These are phyloP conservation scores for Standfussiana lucernea DNA, from an alignment of 2,888 invertebrate genomes.

Conservation along the genomic window DNA sequence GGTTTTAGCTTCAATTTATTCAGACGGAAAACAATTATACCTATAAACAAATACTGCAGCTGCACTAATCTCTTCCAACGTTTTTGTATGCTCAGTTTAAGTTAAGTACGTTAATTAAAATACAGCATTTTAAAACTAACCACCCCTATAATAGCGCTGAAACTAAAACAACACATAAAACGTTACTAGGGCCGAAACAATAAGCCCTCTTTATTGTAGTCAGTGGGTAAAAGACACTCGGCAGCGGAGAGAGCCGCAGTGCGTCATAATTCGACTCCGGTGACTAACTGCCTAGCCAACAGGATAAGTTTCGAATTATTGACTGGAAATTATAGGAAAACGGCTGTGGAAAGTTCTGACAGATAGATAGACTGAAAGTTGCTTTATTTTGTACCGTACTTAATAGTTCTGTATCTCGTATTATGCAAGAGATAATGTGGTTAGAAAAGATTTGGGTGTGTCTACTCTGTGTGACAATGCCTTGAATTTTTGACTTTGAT, in stretches of 20 bases:
- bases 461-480: not conserved
- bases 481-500: not conserved
- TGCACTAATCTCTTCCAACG: not conserved
- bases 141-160: slow-evolving; percentile 23
- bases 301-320: slow-evolving; percentile 49
- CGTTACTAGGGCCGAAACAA: slow-evolving; percentile 45
- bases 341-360: not conserved
- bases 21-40: not conserved
- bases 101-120: slow-evolving; percentile 20
- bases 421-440: not conserved
- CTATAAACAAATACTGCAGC: not conserved
- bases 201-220: slow-evolving; percentile 54
- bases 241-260: slow-evolving; percentile 67
- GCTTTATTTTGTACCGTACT: not conserved
- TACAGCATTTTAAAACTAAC: slow-evolving; percentile 33
- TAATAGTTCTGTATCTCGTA: not conserved
- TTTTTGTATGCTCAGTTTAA: not conserved
- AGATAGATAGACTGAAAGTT: not conserved
- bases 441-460: not conserved
- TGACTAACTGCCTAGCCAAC: slow-evolving; percentile 31
- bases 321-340: slow-evolving; percentile 4
- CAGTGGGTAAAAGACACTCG: slow-evolving; percentile 57
- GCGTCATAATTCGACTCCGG: slow-evolving; percentile 70
- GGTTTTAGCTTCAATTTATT: not conserved
- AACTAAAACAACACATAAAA: slow-evolving; percentile 55